Evolutionary conservation across 2,797 vertebrate species (phyloP).

Genomic region (Tachyglossus aculeatus): DNA sequence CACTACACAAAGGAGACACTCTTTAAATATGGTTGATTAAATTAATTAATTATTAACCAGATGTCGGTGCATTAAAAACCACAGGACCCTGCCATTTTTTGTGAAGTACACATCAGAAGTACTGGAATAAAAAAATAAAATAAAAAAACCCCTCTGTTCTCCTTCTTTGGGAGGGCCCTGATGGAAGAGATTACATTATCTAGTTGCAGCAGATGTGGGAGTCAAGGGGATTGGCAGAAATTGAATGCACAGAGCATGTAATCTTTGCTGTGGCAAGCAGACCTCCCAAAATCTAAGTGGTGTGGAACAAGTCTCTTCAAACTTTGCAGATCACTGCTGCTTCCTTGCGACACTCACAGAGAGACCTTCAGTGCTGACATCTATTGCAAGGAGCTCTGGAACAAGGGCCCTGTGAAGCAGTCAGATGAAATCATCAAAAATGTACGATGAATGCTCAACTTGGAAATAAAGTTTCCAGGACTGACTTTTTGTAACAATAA

Average conservation of each 20-base stretch:
- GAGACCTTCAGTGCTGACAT: background rate
- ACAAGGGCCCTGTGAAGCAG: background rate
- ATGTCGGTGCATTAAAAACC: too few species aligned
- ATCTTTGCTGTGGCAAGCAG: background rate
- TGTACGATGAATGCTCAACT: background rate
- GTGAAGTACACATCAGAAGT: too few species aligned
- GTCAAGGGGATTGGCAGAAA: background rate
- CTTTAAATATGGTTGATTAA: too few species aligned
- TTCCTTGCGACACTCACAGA: background rate
- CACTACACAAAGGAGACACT: too few species aligned
- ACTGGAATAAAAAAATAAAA: too few species aligned
- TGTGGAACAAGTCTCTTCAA: background rate
- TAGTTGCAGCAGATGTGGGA: background rate
- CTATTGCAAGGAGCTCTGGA: conserved; percentile 17
- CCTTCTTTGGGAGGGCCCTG: background rate
- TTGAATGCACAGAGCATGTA: background rate
- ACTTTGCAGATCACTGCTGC: background rate
- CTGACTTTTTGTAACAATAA: conserved; percentile 17
- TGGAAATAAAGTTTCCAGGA: background rate
- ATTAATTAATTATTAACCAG: too few species aligned
- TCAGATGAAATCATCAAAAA: conserved; percentile 21
- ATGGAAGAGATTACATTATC: background rate
- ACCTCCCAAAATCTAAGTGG: background rate
- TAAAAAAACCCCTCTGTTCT: too few species aligned
- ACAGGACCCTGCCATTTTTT: too few species aligned